Conservation (phyloP, 2,113 vertebrate genomes). For the Neoarius graeffei region DNA sequence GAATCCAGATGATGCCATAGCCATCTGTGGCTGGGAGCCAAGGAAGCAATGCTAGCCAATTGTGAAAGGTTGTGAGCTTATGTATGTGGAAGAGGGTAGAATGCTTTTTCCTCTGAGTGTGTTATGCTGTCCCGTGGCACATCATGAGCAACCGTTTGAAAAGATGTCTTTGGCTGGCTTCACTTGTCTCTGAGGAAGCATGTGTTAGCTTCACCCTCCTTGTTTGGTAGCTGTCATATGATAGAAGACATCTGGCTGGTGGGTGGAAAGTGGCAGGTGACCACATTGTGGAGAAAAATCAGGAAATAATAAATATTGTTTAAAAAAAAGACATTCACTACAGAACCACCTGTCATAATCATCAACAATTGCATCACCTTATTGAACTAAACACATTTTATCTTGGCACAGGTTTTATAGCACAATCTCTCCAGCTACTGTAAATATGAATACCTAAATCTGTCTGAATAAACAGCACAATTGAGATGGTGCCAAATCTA, state of each 20-base stretch:
- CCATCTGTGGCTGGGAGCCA: neutral
- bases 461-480: slow-evolving; percentile 68
- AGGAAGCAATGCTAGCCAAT: neutral
- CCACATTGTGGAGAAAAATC: neutral
- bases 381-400: slow-evolving; percentile 1
- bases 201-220: neutral
- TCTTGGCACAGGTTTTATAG: neutral
- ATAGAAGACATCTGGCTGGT: neutral
- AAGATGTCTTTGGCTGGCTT: neutral
- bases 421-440: slow-evolving; percentile 25
- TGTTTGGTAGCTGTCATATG: neutral
- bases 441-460: slow-evolving; percentile 58
- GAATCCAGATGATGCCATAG: neutral
- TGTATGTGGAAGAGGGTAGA: neutral
- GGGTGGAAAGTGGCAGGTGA: neutral
- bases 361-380: neutral
- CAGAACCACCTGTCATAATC: neutral
- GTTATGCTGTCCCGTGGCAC: neutral
- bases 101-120: neutral
- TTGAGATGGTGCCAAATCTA: slow-evolving; percentile 72
- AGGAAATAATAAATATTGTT: too few species aligned
- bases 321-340: neutral
- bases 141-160: neutral
- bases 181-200: neutral
- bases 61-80: too few species aligned